phyloP scores from a whole-genome alignment of 2,113 vertebrate genomes.

The Elachura formosa region DNA sequence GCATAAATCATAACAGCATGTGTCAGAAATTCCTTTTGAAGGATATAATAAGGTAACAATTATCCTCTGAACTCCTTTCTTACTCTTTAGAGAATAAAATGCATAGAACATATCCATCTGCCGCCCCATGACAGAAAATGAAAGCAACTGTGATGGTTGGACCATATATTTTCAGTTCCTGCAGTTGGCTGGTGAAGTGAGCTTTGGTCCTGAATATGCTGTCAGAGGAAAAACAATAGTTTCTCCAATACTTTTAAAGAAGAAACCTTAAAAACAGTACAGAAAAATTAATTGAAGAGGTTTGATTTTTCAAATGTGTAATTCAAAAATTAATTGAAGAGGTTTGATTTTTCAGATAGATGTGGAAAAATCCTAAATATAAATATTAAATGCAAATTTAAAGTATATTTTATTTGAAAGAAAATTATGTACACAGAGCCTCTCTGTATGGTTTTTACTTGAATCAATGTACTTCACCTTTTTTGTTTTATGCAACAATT shows the following conservation, averaged over 20 bases:
- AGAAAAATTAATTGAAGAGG: neutral
- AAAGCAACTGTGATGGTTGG: neutral
- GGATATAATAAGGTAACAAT: neutral
- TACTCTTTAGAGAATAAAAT: conserved; percentile 29
- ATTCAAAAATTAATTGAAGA: neutral
- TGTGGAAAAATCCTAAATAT: neutral
- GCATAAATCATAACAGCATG: neutral
- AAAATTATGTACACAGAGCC: neutral
- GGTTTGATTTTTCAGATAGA: neutral
- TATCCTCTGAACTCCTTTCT: conserved; percentile 21
- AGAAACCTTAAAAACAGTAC: neutral
- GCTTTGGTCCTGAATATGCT: neutral
- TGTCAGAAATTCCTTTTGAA: conserved; percentile 21
- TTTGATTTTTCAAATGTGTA: neutral
- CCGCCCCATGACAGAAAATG: neutral
- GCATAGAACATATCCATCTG: neutral
- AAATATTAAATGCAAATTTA: neutral
- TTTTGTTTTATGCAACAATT: neutral
- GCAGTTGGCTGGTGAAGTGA: neutral
- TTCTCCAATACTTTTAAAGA: neutral
- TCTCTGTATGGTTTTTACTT: neutral
- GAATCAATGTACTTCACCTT: neutral
- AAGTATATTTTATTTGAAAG: neutral
- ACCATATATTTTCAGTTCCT: neutral
- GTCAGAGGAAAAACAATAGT: neutral